Percentiles rank a stretch among this genome's conserved stretches.
These are phyloP conservation scores for Anodontia alba DNA, from an alignment of 2,888 invertebrate genomes.

Conservation along the genomic window DNA sequence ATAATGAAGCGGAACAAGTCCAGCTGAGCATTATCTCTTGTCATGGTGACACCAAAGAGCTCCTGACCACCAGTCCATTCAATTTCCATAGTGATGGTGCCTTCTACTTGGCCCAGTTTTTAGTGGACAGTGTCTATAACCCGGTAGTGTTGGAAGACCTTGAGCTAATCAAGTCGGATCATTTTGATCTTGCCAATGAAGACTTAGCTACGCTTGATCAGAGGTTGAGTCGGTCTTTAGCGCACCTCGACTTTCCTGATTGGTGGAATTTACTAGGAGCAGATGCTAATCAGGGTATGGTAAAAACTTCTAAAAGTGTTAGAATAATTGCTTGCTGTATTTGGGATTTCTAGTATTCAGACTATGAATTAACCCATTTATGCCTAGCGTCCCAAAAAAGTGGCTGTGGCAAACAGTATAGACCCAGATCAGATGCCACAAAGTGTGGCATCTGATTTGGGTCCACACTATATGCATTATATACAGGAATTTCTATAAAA, in stretches of 20 bases:
- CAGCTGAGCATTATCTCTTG: conserved; percentile 67
- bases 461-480: too few relatives aligned
- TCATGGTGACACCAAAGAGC: conserved; percentile 52
- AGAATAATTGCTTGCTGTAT: too few relatives aligned
- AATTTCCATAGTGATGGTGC: conserved; percentile 73
- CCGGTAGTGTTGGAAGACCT: conserved; percentile 72
- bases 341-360: too few relatives aligned
- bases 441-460: too few relatives aligned
- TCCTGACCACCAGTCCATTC: conserved; percentile 65
- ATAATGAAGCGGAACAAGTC: conserved; percentile 71
- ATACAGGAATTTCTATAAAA: too few relatives aligned
- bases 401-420: too few relatives aligned
- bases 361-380: too few relatives aligned
- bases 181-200: conserved; percentile 79
- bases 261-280: conserved; percentile 78
- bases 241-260: conserved; percentile 68
- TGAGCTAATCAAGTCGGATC: conserved; percentile 76
- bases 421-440: too few relatives aligned
- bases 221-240: conserved; percentile 72
- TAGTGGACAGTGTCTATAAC: conserved; percentile 77
- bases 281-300: conserved; percentile 59
- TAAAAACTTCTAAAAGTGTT: too few relatives aligned
- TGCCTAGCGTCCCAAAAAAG: too few relatives aligned
- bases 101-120: conserved; percentile 74
- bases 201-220: conserved; percentile 76